Percentiles rank a stretch among this genome's conserved stretches.
phyloP scores from a whole-genome alignment of 1,140 invertebrate species.

The Plectrocnemia conspersa region DNA sequence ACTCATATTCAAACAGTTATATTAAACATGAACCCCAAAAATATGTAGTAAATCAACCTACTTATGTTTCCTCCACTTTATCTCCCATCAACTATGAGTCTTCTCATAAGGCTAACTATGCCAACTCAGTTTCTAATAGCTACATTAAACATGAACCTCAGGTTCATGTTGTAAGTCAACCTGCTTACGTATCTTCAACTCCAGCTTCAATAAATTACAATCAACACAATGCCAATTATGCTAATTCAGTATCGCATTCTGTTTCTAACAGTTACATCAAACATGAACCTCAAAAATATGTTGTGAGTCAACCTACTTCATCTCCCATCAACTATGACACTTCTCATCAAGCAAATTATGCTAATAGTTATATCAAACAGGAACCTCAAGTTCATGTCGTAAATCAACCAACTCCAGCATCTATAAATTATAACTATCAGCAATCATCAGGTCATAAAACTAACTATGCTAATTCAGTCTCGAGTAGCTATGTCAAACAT shows the following conservation, averaged over 20 bases:
- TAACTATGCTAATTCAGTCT: too few species aligned
- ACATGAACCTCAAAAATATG: background rate
- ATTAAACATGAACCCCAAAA: too few species aligned
- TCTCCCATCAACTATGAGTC: slow-evolving; percentile 16
- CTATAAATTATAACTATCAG: too few species aligned
- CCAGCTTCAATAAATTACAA: slow-evolving; percentile 6
- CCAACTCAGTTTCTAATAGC: too few species aligned
- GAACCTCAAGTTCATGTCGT: background rate
- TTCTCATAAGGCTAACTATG: too few species aligned
- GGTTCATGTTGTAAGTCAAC: background rate
- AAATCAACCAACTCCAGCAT: slow-evolving; percentile 5
- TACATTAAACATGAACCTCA: slow-evolving; percentile 13
- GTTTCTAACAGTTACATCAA: background rate
- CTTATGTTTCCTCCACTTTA: slow-evolving; percentile 24
- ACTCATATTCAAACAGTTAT: too few species aligned
- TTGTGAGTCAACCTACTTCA: slow-evolving; percentile 14
- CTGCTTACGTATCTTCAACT: slow-evolving; percentile 4
- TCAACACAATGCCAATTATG: background rate
- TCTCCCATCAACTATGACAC: slow-evolving; percentile 24
- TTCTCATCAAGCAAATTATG: too few species aligned
- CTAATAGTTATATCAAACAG: background rate
- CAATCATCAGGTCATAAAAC: too few species aligned
- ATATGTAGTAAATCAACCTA: too few species aligned
- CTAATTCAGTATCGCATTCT: background rate
- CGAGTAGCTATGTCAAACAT: too few species aligned